phyloP scores from a whole-genome alignment of 2,888 invertebrate genomes.

The Caenorhabditis sp. region DNA sequence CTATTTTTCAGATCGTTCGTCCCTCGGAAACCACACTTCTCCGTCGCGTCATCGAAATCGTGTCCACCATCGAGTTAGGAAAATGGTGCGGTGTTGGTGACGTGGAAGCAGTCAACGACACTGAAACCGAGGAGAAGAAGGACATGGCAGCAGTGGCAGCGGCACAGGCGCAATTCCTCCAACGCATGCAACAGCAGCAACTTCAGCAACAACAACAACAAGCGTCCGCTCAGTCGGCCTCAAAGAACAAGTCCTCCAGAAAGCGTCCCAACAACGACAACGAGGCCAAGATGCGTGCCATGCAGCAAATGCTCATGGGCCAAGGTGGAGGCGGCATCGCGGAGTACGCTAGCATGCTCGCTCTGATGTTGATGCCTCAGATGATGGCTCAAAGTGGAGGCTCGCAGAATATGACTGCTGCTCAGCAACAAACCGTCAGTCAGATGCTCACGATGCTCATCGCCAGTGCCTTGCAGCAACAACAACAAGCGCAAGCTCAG shows the following conservation, averaged over 20 bases:
- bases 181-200: constrained; percentile 48
- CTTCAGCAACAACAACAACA: constrained; percentile 55
- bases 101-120: constrained; percentile 77
- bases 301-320: constrained; percentile 79
- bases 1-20: constrained; percentile 68
- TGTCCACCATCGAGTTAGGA: constrained; percentile 75
- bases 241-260: constrained; percentile 26
- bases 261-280: constrained; percentile 57
- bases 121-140: constrained; percentile 63
- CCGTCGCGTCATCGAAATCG: constrained; percentile 78
- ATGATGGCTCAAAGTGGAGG: constrained; percentile 42
- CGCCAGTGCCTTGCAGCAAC: constrained; percentile 41
- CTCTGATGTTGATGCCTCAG: constrained; percentile 59
- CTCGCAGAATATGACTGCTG: constrained; percentile 31
- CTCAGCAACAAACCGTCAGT: constrained; percentile 47
- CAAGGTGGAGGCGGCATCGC: background rate
- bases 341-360: constrained; percentile 53
- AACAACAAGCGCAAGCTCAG: background rate
- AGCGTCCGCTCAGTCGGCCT: constrained; percentile 19
- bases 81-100: constrained; percentile 78
- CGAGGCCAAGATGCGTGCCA: constrained; percentile 76
- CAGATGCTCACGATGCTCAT: constrained; percentile 35
- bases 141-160: constrained; percentile 31
- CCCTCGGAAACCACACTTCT: constrained; percentile 78
- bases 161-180: constrained; percentile 53